phyloP scores from a whole-genome alignment of 2,113 vertebrate genomes.

The Sylvicapra grimmia region DNA sequence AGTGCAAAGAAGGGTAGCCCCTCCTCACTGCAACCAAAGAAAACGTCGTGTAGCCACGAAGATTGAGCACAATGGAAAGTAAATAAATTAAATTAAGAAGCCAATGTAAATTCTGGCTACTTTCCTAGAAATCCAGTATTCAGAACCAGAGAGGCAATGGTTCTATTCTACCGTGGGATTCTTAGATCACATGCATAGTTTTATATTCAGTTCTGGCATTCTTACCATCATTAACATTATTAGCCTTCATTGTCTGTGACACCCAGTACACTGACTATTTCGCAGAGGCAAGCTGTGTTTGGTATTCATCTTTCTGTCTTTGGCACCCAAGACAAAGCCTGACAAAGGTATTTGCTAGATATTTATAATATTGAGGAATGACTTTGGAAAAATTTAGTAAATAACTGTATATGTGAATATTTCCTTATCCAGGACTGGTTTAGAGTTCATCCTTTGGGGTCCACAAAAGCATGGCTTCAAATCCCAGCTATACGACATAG shows the following conservation, averaged over 20 bases:
- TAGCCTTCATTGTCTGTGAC: not conserved
- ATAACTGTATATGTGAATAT: not conserved
- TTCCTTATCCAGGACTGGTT: not conserved
- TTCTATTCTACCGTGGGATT: not conserved
- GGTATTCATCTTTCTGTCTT: not conserved
- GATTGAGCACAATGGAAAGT: not conserved
- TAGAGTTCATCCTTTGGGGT: not conserved
- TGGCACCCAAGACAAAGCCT: not conserved
- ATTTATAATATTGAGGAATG: not conserved
- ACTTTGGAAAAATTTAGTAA: not conserved
- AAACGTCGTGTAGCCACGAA: fast-evolving
- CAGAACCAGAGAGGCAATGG: not conserved
- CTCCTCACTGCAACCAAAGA: not conserved
- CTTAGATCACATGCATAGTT: not conserved
- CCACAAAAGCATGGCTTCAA: not conserved
- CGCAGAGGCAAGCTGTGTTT: not conserved
- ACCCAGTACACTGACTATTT: not conserved
- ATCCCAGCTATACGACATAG: not conserved
- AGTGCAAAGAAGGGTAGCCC: not conserved
- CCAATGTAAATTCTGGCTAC: not conserved
- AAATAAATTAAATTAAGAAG: not conserved
- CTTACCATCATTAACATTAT: not conserved
- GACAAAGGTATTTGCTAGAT: not conserved
- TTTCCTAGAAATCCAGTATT: not conserved
- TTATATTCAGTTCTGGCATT: not conserved